These are phyloP conservation scores for Cydia amplana DNA, from an alignment of 1,140 invertebrate species.

Conservation along the genomic window DNA sequence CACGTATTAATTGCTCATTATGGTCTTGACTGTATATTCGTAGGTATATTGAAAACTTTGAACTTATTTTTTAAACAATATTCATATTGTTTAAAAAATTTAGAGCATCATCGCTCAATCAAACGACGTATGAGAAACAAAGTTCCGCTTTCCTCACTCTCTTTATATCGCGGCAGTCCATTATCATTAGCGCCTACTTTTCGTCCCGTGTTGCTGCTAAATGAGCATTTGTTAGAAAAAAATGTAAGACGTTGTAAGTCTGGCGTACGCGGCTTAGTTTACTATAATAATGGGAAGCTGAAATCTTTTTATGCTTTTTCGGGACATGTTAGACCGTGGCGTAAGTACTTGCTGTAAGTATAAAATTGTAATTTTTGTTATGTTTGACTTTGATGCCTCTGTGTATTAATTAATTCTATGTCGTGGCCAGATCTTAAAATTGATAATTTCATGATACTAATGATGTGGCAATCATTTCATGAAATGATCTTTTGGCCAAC, in stretches of 20 bases:
- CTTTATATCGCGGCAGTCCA: background rate
- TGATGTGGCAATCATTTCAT: too few relatives aligned
- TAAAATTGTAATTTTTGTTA: too few relatives aligned
- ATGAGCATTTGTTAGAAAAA: background rate
- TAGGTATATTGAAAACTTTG: too few relatives aligned
- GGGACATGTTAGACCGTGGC: background rate
- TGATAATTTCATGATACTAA: too few relatives aligned
- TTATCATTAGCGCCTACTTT: background rate
- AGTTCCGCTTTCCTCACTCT: background rate
- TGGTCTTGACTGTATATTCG: too few relatives aligned
- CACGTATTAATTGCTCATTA: too few relatives aligned
- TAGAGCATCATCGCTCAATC: background rate
- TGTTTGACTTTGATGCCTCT: too few relatives aligned
- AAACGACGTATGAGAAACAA: background rate
- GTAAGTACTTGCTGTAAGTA: background rate
- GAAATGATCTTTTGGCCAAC: too few relatives aligned
- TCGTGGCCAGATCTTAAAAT: too few relatives aligned
- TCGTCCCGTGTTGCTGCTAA: background rate
- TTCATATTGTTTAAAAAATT: too few relatives aligned
- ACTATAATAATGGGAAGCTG: background rate
- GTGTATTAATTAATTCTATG: too few relatives aligned
- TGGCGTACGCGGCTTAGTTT: background rate
- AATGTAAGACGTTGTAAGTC: background rate
- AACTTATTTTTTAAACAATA: background rate
- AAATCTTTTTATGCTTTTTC: background rate